Conservation (phyloP, 2,113 vertebrate species). For the Trematocara zebra region DNA sequence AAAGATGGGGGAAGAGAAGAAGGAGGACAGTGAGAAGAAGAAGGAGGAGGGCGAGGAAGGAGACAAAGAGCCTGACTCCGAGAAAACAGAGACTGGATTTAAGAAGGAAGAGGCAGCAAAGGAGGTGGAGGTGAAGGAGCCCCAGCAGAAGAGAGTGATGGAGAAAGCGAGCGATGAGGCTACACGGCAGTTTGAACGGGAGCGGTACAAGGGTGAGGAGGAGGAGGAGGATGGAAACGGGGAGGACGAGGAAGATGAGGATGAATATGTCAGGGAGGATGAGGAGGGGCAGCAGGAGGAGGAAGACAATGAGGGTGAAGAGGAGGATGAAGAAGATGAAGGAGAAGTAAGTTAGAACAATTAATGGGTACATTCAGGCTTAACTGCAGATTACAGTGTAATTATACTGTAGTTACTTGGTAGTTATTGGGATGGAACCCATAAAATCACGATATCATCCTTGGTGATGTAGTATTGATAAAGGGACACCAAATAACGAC, state of each 20-base stretch:
- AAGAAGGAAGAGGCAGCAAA: background rate
- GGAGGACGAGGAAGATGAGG: constrained; percentile 50
- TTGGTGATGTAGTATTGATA: background rate
- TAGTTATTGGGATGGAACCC: background rate
- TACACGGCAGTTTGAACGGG: constrained; percentile 73
- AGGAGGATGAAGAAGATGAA: constrained; percentile 59
- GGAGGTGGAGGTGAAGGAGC: constrained; percentile 35
- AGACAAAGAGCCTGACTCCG: background rate
- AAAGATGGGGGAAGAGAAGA: constrained; percentile 9
- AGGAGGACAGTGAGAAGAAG: background rate
- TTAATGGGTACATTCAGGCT: background rate
- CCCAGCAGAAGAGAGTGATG: constrained; percentile 71
- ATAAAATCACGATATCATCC: accelerated
- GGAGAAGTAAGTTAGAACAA: constrained; percentile 41
- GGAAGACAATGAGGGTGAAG: constrained; percentile 33
- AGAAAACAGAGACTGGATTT: background rate
- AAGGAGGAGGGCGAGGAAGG: background rate
- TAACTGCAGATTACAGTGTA: background rate
- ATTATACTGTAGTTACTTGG: background rate
- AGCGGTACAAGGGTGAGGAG: constrained; percentile 41
- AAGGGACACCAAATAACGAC: background rate
- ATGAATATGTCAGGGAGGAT: constrained; percentile 49
- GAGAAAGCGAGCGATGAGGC: constrained; percentile 79
- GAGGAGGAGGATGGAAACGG: constrained; percentile 45
- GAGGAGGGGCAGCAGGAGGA: constrained; percentile 43